Evolutionary conservation across 2,888 invertebrate species (phyloP), one percentile per base, ranked within the genome.

Genomic region (Digitonthophagus gazella): DNA sequence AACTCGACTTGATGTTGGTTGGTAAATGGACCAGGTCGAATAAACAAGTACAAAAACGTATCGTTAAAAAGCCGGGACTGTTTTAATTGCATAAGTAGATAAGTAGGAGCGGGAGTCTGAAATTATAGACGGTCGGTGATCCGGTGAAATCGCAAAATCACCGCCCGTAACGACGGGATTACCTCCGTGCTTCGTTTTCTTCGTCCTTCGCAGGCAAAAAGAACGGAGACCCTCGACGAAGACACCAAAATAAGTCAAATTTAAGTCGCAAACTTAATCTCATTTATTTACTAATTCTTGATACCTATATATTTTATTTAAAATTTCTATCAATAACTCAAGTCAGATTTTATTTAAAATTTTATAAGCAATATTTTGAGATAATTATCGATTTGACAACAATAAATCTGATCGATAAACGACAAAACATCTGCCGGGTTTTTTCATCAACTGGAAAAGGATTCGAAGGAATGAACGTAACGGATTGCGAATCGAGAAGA

Each of bases 21-120:
- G n/a, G n/a, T n/a, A n/a, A n/a, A n/a, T n/a, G 3, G 67, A 66
- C 67, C 44, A 55, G 68, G 68, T 65, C 67, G 69, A 72, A 72
- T 71, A 67, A 71, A 67, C 58, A 66, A 66, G 58, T 66, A 69
- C 69, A 69, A 72, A 71, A 71, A 67, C 67, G 55, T 56, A 70
- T 66, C 67, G 69, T 66, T 65, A 63, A 69, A 71, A 68, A 68
- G 57, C 58, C 54, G 58, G 66, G 69, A 64, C 67, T 66, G 72
- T 71, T 74, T 73, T 74, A 74, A 74, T 74, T 73, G 72, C 71
- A 69, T 72, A 71, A 72, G 71, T 71, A 70, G 71, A 71, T 71
- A 74, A 74, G 71, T 72, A 71, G 70, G 65, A 70, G 73, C 73
- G 74, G 72, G 69, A 71, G 70, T 69, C 63, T 69, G 61, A 74